phyloP scores from a whole-genome alignment of 1,140 invertebrate genomes.

The Ooceraea biroi region DNA sequence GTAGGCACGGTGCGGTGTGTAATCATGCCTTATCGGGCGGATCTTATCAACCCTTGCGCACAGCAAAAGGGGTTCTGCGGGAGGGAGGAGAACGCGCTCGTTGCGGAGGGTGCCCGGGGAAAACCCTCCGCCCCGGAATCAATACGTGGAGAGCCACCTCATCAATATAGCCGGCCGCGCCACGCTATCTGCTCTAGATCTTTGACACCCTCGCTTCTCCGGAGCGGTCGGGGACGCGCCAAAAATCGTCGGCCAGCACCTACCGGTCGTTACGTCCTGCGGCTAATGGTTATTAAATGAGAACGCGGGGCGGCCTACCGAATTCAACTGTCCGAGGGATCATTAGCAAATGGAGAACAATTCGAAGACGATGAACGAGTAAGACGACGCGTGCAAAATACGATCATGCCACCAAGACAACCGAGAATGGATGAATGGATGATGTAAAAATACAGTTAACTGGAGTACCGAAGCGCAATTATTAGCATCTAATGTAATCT shows the following conservation, averaged over 20 bases:
- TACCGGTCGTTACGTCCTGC: constrained; percentile 40
- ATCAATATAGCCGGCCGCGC: constrained; percentile 69
- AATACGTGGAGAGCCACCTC: constrained; percentile 81
- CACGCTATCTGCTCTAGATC: constrained; percentile 77
- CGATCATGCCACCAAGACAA: no score
- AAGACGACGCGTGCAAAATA: constrained; percentile 7
- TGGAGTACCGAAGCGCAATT: no score
- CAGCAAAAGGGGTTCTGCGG: constrained; percentile 76
- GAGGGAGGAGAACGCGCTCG: constrained; percentile 68
- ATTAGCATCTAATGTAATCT: no score
- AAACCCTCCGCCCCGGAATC: constrained; percentile 76
- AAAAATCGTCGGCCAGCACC: constrained; percentile 56
- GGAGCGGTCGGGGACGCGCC: not conserved
- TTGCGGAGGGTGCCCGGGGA: constrained; percentile 60
- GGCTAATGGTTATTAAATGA: constrained; percentile 83
- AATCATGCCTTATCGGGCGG: constrained; percentile 84
- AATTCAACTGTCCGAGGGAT: constrained; percentile 10
- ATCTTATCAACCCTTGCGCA: constrained; percentile 77
- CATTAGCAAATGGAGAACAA: constrained; percentile 64
- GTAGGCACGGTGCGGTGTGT: constrained; percentile 72
- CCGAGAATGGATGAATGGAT: no score
- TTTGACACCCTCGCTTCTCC: constrained; percentile 77
- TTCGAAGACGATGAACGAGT: constrained; percentile 20
- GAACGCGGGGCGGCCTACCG: constrained; percentile 32
- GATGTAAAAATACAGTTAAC: no score